phyloP scores from a whole-genome alignment of 2,797 vertebrate species.

The Botia kubotai region DNA sequence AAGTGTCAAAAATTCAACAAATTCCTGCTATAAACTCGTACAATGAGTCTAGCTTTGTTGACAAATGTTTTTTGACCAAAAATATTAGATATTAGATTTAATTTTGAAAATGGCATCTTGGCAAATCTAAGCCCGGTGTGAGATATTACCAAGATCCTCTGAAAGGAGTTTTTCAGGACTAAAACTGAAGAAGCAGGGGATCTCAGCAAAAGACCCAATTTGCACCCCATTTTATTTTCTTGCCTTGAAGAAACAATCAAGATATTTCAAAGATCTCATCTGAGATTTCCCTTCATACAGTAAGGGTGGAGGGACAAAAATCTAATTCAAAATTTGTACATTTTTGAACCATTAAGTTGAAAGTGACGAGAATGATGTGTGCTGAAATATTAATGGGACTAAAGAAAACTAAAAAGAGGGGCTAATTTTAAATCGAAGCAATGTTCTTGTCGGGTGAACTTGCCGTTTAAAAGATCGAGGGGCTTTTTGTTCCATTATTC shows the following conservation, averaged over 20 bases:
- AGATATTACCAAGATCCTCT: background rate
- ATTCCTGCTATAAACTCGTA: too few species aligned
- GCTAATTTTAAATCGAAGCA: constrained; percentile 39
- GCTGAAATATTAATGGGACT: constrained; percentile 8
- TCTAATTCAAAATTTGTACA: constrained; percentile 8
- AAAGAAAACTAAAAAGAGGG: constrained; percentile 19
- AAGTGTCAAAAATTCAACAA: too few species aligned
- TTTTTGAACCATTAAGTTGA: constrained; percentile 45
- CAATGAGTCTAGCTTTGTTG: too few species aligned
- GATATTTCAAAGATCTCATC: background rate
- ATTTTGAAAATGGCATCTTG: background rate
- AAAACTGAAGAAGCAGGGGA: background rate
- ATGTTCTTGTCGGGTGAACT: constrained; percentile 38
- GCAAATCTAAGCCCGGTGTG: background rate
- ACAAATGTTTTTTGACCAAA: too few species aligned
- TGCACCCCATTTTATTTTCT: background rate
- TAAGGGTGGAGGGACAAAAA: background rate
- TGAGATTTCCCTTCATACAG: background rate
- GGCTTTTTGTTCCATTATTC: constrained; percentile 38
- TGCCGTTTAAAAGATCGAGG: constrained; percentile 31
- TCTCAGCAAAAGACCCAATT: background rate
- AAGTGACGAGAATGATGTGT: constrained; percentile 23
- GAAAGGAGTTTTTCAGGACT: background rate
- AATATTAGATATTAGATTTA: too few species aligned
- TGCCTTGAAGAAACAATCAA: background rate